phyloP scores from a whole-genome alignment of 2,113 vertebrate genomes.

The Deroptyus accipitrinus region DNA sequence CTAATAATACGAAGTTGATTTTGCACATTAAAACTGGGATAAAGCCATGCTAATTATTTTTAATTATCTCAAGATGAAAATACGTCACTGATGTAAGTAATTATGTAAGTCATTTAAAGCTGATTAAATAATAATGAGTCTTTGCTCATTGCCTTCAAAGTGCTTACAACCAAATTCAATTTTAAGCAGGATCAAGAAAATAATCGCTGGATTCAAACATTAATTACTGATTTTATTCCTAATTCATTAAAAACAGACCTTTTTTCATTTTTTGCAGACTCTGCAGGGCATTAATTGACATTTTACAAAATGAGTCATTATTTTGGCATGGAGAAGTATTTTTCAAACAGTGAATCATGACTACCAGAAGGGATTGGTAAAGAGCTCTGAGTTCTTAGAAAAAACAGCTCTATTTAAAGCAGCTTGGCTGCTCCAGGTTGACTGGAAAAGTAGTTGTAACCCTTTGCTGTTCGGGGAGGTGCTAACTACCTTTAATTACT shows the following conservation, averaged over 20 bases:
- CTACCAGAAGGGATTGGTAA: background rate
- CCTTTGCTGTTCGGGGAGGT: background rate
- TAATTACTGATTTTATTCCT: slow-evolving; percentile 44
- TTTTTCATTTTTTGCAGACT: background rate
- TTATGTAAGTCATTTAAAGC: slow-evolving; percentile 54
- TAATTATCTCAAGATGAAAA: slow-evolving; percentile 48
- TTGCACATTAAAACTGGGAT: slow-evolving; percentile 30
- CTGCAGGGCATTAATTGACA: slow-evolving; percentile 26
- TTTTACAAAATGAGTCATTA: slow-evolving; percentile 13
- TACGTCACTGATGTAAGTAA: slow-evolving; percentile 10
- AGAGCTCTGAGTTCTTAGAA: background rate
- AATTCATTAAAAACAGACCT: slow-evolving; percentile 25
- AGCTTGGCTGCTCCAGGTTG: background rate
- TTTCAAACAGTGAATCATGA: background rate
- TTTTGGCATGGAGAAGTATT: background rate
- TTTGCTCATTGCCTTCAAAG: slow-evolving; percentile 21
- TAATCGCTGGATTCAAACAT: slow-evolving; percentile 44
- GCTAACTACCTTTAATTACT: background rate
- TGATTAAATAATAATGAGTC: slow-evolving; percentile 61
- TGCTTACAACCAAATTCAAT: slow-evolving; percentile 43
- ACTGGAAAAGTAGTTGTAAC: background rate
- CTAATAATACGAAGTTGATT: slow-evolving; percentile 19
- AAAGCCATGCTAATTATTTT: slow-evolving; percentile 50
- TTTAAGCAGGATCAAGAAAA: slow-evolving; percentile 60
- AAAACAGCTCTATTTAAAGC: background rate